phyloP scores from a whole-genome alignment of 2,888 invertebrate species.

The Amblyteles armatorius region DNA sequence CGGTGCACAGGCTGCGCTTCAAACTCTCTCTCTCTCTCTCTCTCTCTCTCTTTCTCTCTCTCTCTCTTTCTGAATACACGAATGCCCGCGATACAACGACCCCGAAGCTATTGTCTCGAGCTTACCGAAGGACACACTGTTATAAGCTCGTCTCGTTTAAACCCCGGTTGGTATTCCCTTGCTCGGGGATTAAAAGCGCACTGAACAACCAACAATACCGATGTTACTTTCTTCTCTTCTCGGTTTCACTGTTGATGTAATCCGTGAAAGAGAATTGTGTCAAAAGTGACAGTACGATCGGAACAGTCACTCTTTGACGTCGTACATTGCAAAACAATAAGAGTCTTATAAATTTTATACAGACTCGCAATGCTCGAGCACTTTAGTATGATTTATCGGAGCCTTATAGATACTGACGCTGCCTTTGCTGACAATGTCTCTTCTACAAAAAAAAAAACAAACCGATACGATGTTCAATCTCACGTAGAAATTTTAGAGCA shows the following conservation, averaged over 20 bases:
- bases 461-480: background rate
- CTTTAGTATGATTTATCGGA: background rate
- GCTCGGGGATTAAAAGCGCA: slow-evolving; percentile 40
- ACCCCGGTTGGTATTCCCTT: slow-evolving; percentile 40
- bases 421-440: background rate
- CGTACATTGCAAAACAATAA: background rate
- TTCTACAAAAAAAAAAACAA: background rate
- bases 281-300: slow-evolving; percentile 8
- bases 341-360: slow-evolving; percentile 3
- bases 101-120: slow-evolving; percentile 57
- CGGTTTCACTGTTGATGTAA: slow-evolving; percentile 6
- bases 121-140: slow-evolving; percentile 57
- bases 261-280: slow-evolving; percentile 6
- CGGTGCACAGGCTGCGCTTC: slow-evolving; percentile 49
- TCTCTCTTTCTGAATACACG: slow-evolving; percentile 34
- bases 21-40: background rate
- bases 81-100: slow-evolving; percentile 39
- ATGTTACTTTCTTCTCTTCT: slow-evolving; percentile 33
- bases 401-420: background rate
- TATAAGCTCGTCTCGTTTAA: slow-evolving; percentile 61
- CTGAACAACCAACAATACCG: slow-evolving; percentile 11
- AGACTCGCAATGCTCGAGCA: background rate
- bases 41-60: background rate
- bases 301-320: background rate
- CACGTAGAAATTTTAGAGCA: background rate